phyloP scores from a whole-genome alignment of 2,797 vertebrate genomes.

The Aulostomus chinensis region DNA sequence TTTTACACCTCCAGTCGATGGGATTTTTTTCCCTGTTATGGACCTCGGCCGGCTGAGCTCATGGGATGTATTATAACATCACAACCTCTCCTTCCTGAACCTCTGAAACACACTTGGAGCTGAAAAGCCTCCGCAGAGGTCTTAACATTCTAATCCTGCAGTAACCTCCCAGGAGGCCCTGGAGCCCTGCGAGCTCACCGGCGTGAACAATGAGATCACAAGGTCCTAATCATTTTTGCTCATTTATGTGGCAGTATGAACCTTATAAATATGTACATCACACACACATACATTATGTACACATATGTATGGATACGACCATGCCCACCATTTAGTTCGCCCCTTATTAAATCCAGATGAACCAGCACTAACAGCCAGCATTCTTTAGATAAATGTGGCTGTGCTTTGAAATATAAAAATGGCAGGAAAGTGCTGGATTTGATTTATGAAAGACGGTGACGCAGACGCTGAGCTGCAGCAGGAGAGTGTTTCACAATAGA shows the following conservation, averaged over 20 bases:
- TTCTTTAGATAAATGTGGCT: conserved; percentile 38
- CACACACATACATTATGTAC: no score
- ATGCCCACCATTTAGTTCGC: conserved; percentile 8
- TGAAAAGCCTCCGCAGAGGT: no score
- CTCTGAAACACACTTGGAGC: conserved; percentile 33
- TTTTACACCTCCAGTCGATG: no score
- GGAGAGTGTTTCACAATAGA: conserved; percentile 23
- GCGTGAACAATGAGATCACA: conserved; percentile 58
- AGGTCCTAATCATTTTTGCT: conserved; percentile 26
- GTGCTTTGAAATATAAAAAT: conserved; percentile 7
- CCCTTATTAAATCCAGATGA: conserved; percentile 64
- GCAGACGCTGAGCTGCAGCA: conserved; percentile 25
- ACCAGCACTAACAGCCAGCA: conserved; percentile 39
- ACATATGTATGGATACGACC: neutral
- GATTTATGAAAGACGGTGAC: conserved; percentile 38
- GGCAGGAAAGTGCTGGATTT: conserved; percentile 3
- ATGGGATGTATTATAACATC: no score
- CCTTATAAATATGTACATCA: conserved; percentile 8
- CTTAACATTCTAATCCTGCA: no score
- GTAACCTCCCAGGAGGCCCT: conserved; percentile 54
- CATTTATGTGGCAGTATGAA: conserved; percentile 48
- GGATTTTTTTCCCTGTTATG: no score
- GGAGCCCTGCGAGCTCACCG: conserved; percentile 34
- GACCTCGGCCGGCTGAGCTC: no score
- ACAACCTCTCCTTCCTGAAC: conserved; percentile 28